Evolutionary conservation across 37 sponge, comb jelly and placozoan genomes (phyloP).

Genomic region (Ephydatia muelleri): DNA sequence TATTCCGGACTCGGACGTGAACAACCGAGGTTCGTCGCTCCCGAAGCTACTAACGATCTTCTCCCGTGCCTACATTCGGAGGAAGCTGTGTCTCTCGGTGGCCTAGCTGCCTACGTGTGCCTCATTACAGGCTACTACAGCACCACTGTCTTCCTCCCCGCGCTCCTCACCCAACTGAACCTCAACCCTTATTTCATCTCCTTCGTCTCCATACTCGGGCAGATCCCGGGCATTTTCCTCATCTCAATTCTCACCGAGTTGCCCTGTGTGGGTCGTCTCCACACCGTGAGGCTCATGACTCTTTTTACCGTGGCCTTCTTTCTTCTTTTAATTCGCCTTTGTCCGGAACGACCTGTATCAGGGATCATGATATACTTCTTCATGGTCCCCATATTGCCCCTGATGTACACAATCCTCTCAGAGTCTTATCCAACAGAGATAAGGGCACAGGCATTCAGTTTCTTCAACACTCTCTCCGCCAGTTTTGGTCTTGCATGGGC

Average conservation of each 20-base stretch:
- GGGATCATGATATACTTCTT: slow-evolving; percentile 52
- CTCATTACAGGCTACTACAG: slow-evolving; percentile 17
- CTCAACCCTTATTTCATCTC: slow-evolving; percentile 45
- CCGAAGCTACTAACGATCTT: slow-evolving; percentile 26
- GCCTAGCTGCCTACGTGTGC: neutral
- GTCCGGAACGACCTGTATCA: slow-evolving; percentile 37
- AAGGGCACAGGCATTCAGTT: slow-evolving; percentile 15
- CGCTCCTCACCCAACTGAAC: slow-evolving; percentile 9
- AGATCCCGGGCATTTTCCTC: slow-evolving; percentile 64
- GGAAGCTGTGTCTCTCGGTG: slow-evolving; percentile 30
- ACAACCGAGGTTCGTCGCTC: no score
- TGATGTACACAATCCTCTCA: slow-evolving; percentile 54
- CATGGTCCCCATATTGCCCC: slow-evolving; percentile 30
- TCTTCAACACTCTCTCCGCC: neutral
- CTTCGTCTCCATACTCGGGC: slow-evolving; percentile 33
- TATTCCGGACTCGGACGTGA: neutral
- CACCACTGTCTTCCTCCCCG: slow-evolving; percentile 41
- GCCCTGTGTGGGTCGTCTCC: slow-evolving; percentile 56
- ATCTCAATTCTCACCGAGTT: slow-evolving; percentile 65
- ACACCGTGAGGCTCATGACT: slow-evolving; percentile 45
- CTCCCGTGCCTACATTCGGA: slow-evolving; percentile 21
- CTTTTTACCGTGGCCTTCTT: slow-evolving; percentile 16
- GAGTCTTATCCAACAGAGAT: slow-evolving; percentile 60
- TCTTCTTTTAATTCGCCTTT: slow-evolving; percentile 41
- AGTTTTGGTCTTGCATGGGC: neutral